Base-by-base conservation (phyloP, 1,140 invertebrate species). In the Paraescarpia echinospica region DNA sequence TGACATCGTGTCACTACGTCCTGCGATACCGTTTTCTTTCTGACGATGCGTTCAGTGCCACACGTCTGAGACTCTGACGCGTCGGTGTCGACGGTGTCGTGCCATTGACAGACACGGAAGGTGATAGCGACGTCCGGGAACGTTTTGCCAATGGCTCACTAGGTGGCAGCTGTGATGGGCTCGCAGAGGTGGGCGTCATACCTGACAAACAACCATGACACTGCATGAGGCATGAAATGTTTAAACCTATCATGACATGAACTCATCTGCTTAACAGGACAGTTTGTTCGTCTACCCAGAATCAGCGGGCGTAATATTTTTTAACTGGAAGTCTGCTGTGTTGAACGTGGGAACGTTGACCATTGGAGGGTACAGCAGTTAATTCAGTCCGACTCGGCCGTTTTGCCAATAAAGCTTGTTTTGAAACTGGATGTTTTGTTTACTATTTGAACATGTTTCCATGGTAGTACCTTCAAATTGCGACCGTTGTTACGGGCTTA, bases 131-230 rank as follows among this genome's bases (percentile, higher is more conserved):
- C 14, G 34, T 35, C 2, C 90, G 90, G 34, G 90, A 41, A 34
- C 90, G 90, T 41, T 34, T 41, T 27, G n/a, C 90, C 27, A 27
- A 27, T 91, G 90, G 34, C 90, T 91, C 35, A 41, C 14, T 22
- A 34, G 35, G 90, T 35, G 34, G 35, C 90, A 91, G 34, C 90
- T 91, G 90, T 91, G 90, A 12, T 35, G 90, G 90, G 22, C 90
- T 34, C 18, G 35, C 90, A 22, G 34, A 4, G 14, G 90, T 91
- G 12, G 34, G 35, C 27, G 35, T 91, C 35, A 35, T 41, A 22
- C 34, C 90, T 41, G 27, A 91, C 59, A 77, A 77, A 77, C 59
- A 77, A 41, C 12, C 41, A 41, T 14, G 12, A 77, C 59, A 31
- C 59, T 77, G 22, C 59, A 77, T 77, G 59, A 77, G 2, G 27